Evolutionary conservation across 92 coral and sea anemone genomes (phyloP).

Genomic region (Parazoanthus atlanticus): DNA sequence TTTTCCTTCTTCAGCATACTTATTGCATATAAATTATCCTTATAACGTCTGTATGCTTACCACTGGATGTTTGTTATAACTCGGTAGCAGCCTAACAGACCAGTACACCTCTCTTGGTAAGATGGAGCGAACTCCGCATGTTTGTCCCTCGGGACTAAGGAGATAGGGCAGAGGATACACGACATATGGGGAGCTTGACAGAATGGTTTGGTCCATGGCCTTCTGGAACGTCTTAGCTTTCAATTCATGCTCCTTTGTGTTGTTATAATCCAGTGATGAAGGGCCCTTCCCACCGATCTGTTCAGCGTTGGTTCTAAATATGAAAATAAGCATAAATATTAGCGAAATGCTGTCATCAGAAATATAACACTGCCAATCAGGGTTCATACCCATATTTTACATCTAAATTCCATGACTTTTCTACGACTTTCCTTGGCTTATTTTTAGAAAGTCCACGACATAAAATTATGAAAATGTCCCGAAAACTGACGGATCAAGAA

Average conservation of each 20-base stretch:
- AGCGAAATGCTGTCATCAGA: no score
- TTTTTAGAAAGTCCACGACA: no score
- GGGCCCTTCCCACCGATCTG: background rate
- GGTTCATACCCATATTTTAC: no score
- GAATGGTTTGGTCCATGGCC: conserved; percentile 64
- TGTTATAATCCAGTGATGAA: background rate
- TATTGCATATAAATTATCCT: no score
- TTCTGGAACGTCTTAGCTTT: conserved; percentile 60
- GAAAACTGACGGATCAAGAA: no score
- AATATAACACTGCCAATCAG: no score
- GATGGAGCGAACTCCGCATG: conserved; percentile 66
- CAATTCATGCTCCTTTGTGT: background rate
- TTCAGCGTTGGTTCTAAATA: background rate
- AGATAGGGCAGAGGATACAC: conserved; percentile 86
- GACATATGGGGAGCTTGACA: conserved; percentile 84
- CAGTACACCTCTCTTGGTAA: conserved; percentile 83
- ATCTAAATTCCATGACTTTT: no score
- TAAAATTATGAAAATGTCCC: no score
- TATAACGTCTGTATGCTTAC: background rate
- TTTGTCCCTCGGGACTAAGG: conserved; percentile 78
- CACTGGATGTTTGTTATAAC: conserved; percentile 17
- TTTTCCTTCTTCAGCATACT: no score
- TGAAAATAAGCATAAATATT: background rate
- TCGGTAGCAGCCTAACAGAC: conserved; percentile 64
- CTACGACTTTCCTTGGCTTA: no score